Percentiles rank a stretch among this genome's conserved stretches.
These are phyloP conservation scores for Leptopilina syphax DNA, from an alignment of 2,888 invertebrate species.

Conservation along the genomic window DNA sequence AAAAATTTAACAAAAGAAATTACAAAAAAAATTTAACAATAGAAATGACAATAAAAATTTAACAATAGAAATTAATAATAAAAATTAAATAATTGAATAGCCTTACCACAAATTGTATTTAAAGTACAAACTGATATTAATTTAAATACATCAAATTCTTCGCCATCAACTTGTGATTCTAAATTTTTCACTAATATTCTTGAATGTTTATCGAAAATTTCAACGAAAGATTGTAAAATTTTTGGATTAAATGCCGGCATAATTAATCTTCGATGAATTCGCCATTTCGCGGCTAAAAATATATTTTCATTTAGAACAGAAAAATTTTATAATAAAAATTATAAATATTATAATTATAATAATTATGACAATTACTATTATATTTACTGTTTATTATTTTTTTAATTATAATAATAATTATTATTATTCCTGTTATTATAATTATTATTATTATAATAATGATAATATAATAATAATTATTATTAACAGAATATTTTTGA, in stretches of 20 bases:
- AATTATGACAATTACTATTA: neutral
- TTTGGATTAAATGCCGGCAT: conserved; percentile 62
- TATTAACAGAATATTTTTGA: too few species aligned
- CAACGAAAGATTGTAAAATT: conserved; percentile 64
- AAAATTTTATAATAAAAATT: too few species aligned
- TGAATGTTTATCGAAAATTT: conserved; percentile 61
- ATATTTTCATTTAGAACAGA: too few species aligned
- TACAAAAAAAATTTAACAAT: too few species aligned
- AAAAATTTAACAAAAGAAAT: too few species aligned
- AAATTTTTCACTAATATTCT: conserved; percentile 58
- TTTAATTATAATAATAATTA: too few species aligned
- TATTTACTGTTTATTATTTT: neutral
- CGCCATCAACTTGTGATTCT: conserved; percentile 57
- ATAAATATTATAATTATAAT: too few species aligned
- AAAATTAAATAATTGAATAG: neutral
- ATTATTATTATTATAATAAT: neutral
- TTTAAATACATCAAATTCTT: conserved; percentile 61
- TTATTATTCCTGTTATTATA: neutral
- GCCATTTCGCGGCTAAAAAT: conserved; percentile 61
- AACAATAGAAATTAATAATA: too few species aligned
- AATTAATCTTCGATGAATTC: conserved; percentile 63
- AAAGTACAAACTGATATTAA: conserved; percentile 63
- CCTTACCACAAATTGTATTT: conserved; percentile 63
- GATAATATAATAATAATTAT: too few species aligned
- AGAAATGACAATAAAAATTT: too few species aligned